A percentile compares a stretch with the other conserved stretches of the same genome.
Conservation (phyloP, 2,113 vertebrate genomes). For the Podarcis raffonei region DNA sequence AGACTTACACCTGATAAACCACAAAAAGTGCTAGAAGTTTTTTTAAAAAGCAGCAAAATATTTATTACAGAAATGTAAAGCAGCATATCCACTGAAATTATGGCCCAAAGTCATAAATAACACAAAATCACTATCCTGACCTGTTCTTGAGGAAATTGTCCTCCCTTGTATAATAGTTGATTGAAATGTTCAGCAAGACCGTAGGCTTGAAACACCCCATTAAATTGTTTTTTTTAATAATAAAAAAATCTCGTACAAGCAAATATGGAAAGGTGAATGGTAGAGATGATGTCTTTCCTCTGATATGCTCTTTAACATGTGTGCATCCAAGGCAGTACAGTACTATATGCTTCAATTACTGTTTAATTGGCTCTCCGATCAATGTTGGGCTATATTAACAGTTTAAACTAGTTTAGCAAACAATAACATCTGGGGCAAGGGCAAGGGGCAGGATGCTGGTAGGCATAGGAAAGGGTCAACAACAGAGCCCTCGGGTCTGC, state of each 20-base stretch:
- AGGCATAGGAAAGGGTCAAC: not conserved
- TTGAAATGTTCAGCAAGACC: not conserved
- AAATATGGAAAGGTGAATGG: not conserved
- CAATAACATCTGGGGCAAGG: not conserved
- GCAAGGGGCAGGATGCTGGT: not conserved
- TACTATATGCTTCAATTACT: not conserved
- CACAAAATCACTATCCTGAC: not conserved
- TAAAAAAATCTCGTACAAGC: not conserved
- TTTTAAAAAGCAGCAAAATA: slow-evolving; percentile 19
- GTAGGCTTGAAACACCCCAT: not conserved
- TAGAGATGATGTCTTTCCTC: not conserved
- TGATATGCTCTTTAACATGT: not conserved
- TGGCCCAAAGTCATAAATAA: not conserved
- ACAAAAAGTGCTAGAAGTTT: slow-evolving; percentile 15
- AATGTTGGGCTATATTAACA: not conserved
- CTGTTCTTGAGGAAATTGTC: not conserved
- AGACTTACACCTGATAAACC: slow-evolving; percentile 7
- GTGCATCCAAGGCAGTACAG: not conserved
- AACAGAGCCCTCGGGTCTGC: no score
- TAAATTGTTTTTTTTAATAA: not conserved
- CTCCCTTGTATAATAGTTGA: not conserved
- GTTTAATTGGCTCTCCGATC: not conserved
- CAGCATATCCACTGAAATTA: not conserved
- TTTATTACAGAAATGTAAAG: slow-evolving; percentile 2
- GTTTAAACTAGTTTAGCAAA: not conserved